Evolutionary conservation across 1,140 invertebrate genomes (phyloP).

Genomic region (Ephestia elutella): DNA sequence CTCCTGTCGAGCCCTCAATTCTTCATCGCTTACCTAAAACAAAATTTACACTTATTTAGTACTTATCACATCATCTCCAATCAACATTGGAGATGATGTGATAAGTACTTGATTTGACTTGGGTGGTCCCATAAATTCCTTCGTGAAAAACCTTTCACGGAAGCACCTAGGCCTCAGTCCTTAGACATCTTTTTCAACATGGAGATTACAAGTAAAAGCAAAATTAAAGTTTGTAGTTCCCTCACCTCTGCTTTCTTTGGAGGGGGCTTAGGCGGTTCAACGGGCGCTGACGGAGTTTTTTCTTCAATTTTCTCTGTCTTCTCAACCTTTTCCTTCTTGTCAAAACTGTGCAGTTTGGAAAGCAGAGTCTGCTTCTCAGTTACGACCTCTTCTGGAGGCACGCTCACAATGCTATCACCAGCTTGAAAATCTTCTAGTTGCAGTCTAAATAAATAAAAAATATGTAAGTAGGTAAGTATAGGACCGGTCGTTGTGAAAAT

Average conservation of each 20-base stretch:
- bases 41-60: too few species aligned
- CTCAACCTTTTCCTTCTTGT: slow-evolving; percentile 31
- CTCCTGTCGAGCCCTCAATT: slow-evolving; percentile 86
- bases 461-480: too few species aligned
- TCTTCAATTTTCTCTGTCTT: slow-evolving; percentile 21
- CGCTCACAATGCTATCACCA: slow-evolving; percentile 34
- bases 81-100: too few species aligned
- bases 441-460: slow-evolving; percentile 30
- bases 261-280: slow-evolving; percentile 22
- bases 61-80: too few species aligned
- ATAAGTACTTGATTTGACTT: too few species aligned
- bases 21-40: slow-evolving; percentile 68
- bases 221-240: too few species aligned
- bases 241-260: slow-evolving; percentile 45
- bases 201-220: too few species aligned
- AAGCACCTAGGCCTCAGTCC: too few species aligned
- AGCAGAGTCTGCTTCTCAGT: slow-evolving; percentile 56
- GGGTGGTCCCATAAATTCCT: too few species aligned
- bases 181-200: too few species aligned
- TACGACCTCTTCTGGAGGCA: slow-evolving; percentile 53
- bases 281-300: slow-evolving; percentile 18
- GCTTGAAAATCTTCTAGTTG: slow-evolving; percentile 44
- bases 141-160: too few species aligned
- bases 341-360: slow-evolving; percentile 52
- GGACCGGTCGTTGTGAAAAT: too few species aligned